Evolutionary conservation across 2,888 invertebrate genomes (phyloP).

Genomic region (Trissonchulus latispiculum): DNA sequence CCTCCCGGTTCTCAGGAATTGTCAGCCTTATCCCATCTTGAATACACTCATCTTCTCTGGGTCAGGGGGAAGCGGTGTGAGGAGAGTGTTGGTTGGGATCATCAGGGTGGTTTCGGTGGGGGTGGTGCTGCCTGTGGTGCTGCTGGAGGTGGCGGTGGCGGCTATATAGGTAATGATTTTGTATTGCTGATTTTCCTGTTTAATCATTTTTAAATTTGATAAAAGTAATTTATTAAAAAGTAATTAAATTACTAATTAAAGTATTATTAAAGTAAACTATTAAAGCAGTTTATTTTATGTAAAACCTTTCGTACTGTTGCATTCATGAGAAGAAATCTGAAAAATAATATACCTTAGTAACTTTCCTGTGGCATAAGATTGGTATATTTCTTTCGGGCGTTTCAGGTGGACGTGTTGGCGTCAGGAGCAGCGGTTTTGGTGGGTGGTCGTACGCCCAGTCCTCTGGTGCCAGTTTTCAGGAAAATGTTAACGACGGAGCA

Average conservation of each 20-base stretch:
- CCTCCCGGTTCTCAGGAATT: neutral
- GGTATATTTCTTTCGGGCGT: too few relatives aligned
- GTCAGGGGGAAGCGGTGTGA: neutral
- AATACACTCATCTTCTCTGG: neutral
- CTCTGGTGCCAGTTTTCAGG: neutral
- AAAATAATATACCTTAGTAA: too few relatives aligned
- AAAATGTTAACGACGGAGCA: constrained; percentile 25
- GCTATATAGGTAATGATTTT: constrained; percentile 30
- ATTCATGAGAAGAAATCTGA: too few relatives aligned
- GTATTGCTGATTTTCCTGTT: too few relatives aligned
- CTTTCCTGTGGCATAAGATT: too few relatives aligned
- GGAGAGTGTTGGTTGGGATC: constrained; percentile 15
- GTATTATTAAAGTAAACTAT: too few relatives aligned
- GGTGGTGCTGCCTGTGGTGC: constrained; percentile 32
- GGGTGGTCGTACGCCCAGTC: constrained; percentile 9
- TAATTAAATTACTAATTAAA: too few relatives aligned
- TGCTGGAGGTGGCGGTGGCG: constrained; percentile 34
- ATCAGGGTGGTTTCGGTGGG: constrained; percentile 32
- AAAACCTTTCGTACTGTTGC: too few relatives aligned
- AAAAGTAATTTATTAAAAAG: too few relatives aligned
- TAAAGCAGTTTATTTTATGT: too few relatives aligned
- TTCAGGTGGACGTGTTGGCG: constrained; percentile 12
- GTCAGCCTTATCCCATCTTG: neutral
- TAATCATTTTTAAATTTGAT: too few relatives aligned
- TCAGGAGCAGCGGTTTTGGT: neutral